Percentiles rank a stretch among this genome's conserved stretches.
phyloP scores from a whole-genome alignment of 2,113 vertebrate genomes.

The Eurypyga helias region DNA sequence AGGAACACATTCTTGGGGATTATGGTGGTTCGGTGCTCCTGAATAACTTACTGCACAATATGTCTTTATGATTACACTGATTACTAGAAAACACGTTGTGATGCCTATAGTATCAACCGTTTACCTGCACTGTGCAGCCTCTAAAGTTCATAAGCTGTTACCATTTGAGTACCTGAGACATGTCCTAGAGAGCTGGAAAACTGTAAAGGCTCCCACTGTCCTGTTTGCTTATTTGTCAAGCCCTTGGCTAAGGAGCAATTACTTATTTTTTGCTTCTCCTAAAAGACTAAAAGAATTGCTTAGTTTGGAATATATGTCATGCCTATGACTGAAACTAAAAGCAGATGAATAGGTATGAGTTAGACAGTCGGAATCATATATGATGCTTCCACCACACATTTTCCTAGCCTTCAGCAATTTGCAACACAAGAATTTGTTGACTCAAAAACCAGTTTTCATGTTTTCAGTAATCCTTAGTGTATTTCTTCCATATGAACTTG shows the following conservation, averaged over 20 bases:
- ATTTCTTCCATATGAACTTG: background rate
- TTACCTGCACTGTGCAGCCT: background rate
- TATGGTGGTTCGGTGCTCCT: background rate
- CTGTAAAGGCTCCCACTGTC: background rate
- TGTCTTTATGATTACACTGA: background rate
- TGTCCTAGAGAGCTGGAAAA: background rate
- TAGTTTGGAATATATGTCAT: background rate
- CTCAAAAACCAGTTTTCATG: background rate
- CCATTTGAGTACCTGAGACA: background rate
- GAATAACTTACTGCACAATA: background rate
- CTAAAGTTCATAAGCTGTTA: background rate
- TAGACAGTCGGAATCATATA: background rate
- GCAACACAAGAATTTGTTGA: background rate
- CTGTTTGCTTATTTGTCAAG: background rate
- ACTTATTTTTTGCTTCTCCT: rapidly evolving
- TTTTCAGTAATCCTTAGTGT: background rate
- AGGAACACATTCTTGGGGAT: background rate
- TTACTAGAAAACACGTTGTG: background rate
- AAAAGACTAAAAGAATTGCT: background rate
- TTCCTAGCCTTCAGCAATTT: background rate
- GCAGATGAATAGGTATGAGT: background rate
- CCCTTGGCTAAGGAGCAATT: background rate
- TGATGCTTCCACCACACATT: background rate
- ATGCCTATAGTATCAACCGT: background rate
- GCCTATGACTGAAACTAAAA: background rate